Evolutionary conservation across 2,113 vertebrate genomes (phyloP), one percentile per base, ranked within the genome.

Genomic region (Thunnus thynnus): DNA sequence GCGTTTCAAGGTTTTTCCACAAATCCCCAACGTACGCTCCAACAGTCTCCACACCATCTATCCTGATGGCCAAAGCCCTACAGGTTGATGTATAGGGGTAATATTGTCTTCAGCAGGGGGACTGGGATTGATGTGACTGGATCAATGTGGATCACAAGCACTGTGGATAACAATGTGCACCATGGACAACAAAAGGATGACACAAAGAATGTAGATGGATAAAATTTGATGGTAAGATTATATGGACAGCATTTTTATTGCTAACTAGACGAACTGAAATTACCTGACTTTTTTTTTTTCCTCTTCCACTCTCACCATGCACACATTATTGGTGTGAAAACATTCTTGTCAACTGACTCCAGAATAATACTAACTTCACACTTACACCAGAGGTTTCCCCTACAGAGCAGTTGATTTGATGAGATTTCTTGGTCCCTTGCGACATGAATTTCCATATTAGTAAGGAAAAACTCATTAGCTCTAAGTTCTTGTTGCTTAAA

Each of bases 91-190:
- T 78, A 91, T 73, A 78, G 66, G 62, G 22, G 81, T 65, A 83
- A 76, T 84, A 80, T 82, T 88, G 65, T 82, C 72, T 82, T 88
- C 85, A 91, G 77, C 67, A 32, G 70, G 73, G 83, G 85, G 36
- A 84, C 77, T 3, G 32, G 48, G 78, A 89, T 77, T 71, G 78
- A 87, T 72, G 52, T 68, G 83, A 75, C 16, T 22, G 68, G 87
- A 86, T 87, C 80, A 87, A 86, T 87, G 60, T 52, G 85, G 82
- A 89, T 87, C 80, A 79, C 70, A 73, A 48, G 60, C 41, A 44
- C 54, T 32, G 74, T 82, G 70, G 82, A 82, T 85, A 86, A 83
- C 80, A 51, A 73, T 73, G 82, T 63, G 58, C 36, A 27, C 41
- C 22, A 10, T 20, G 69, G 67, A 78, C 41, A 50, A 54, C 25